Evolutionary conservation across 2,888 invertebrate species (phyloP).

Genomic region (Amphipyra tragopoginis): DNA sequence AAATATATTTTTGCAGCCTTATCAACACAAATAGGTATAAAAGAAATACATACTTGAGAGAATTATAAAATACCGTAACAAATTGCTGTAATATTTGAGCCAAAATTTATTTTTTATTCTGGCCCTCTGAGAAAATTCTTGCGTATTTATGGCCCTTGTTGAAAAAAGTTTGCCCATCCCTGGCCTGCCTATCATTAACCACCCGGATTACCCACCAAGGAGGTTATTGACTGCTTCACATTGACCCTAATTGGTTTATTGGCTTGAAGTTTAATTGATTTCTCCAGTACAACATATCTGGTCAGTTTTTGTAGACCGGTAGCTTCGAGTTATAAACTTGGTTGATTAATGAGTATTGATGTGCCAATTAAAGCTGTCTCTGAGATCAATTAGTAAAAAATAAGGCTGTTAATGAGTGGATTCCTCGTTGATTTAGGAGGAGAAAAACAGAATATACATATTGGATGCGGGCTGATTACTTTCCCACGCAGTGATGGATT

Average conservation of each 20-base stretch:
- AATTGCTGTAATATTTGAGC: too few relatives aligned
- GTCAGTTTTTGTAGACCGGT: conserved; percentile 29
- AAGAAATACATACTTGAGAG: too few relatives aligned
- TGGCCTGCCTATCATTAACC: too few relatives aligned
- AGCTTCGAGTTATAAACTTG: conserved; percentile 26
- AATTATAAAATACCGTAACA: too few relatives aligned
- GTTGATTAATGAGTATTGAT: conserved; percentile 40
- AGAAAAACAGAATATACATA: conserved; percentile 3
- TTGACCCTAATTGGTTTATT: conserved; percentile 43
- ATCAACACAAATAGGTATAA: too few relatives aligned
- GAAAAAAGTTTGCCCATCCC: too few relatives aligned
- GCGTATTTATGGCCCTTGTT: too few relatives aligned
- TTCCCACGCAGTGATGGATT: conserved; percentile 31
- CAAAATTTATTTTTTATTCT: too few relatives aligned
- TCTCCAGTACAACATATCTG: conserved; percentile 22
- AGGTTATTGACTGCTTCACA: conserved; percentile 25
- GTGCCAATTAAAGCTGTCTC: conserved; percentile 47
- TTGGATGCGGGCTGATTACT: conserved; percentile 9
- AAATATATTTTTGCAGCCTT: too few relatives aligned
- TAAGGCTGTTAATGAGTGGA: conserved; percentile 30
- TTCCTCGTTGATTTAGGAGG: conserved; percentile 22
- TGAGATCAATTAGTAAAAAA: conserved; percentile 44
- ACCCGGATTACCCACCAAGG: not conserved
- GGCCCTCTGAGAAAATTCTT: too few relatives aligned
- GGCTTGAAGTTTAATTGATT: conserved; percentile 47